Base-by-base conservation (phyloP, 1,140 invertebrate species). In the Drosophila prosaltans region DNA sequence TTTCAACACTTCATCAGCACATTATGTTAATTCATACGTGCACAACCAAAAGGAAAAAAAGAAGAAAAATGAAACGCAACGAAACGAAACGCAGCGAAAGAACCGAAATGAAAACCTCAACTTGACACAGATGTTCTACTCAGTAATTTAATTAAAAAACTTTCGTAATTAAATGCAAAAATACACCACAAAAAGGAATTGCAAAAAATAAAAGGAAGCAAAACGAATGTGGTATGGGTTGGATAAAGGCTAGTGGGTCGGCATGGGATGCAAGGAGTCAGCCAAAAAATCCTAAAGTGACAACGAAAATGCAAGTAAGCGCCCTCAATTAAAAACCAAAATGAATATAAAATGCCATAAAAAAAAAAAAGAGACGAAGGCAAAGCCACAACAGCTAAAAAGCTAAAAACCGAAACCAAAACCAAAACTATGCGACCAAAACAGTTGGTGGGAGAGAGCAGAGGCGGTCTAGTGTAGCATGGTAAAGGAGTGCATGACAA, bases 71-170 rank as follows among this genome's bases (percentile, higher is more conserved):
- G 10, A 11, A 43, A 51, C 6, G 3, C 1, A 36, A 36, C 6
- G 3, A 36, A 36, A 36, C 32, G 32, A 51, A 51, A 45, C 5
- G 5, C 21, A 21, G 26, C 7, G 6, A 51, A 3, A 26, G 45
- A 66, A 69, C 45, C 45, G 21, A 51, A 51, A 51, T 51, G 45
- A 66, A 57, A 76, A 80, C 80, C 80, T 70, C 84, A 74, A 60
- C 65, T 78, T 81, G 85, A 90, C 81, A 84, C 85, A 89, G 84
- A 90, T 89, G 84, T 89, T 78, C 80, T 65, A 72, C 66, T 70
- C 81, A 89, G 72, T 89, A 80, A 89, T 89, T 89, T 89, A 89
- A 89, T 89, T 89, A 90, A 90, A 88, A 89, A 89, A 89, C 69
- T 90, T 89, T 89, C 65, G 84, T 83, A 89, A 89, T 89, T 84